A percentile compares a stretch with the other conserved stretches of the same genome.
These are phyloP conservation scores for Lucifuga dentata DNA, from an alignment of 2,113 vertebrate genomes.

Conservation along the genomic window DNA sequence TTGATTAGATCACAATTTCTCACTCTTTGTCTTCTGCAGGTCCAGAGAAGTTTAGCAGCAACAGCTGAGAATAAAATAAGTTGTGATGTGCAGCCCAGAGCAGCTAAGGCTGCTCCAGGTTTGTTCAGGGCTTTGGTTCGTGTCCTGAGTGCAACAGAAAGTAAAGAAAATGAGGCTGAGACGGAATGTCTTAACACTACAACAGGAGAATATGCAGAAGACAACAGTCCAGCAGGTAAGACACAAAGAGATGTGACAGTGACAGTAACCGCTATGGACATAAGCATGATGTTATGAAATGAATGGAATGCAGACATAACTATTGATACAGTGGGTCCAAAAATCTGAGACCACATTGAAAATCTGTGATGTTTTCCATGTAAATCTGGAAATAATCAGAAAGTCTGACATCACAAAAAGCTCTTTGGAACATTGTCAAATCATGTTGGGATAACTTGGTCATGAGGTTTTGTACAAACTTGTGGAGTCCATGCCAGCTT, in stretches of 20 bases:
- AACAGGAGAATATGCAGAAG: conserved; percentile 10
- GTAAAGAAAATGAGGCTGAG: conserved; percentile 73
- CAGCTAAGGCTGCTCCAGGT: conserved; percentile 35
- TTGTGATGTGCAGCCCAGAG: conserved; percentile 4
- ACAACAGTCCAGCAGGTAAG: conserved; percentile 54
- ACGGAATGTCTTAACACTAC: conserved; percentile 11
- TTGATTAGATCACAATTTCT: not conserved
- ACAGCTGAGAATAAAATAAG: conserved; percentile 24
- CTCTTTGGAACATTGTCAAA: too few species aligned
- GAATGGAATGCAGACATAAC: too few species aligned
- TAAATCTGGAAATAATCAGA: too few species aligned
- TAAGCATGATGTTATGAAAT: too few species aligned
- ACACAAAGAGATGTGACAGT: not conserved
- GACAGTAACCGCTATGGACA: too few species aligned
- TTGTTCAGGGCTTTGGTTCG: conserved; percentile 76
- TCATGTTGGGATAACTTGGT: too few species aligned
- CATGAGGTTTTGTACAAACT: too few species aligned
- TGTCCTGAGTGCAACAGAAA: conserved; percentile 75
- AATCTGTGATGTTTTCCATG: too few species aligned
- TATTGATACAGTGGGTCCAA: too few species aligned
- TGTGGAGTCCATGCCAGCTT: too few species aligned
- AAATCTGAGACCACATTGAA: too few species aligned
- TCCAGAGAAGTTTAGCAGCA: conserved; percentile 58
- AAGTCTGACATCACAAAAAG: too few species aligned
- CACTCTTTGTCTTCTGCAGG: conserved; percentile 23